Conservation (phyloP, 1,140 invertebrate species). For the Nasonia vitripennis region DNA sequence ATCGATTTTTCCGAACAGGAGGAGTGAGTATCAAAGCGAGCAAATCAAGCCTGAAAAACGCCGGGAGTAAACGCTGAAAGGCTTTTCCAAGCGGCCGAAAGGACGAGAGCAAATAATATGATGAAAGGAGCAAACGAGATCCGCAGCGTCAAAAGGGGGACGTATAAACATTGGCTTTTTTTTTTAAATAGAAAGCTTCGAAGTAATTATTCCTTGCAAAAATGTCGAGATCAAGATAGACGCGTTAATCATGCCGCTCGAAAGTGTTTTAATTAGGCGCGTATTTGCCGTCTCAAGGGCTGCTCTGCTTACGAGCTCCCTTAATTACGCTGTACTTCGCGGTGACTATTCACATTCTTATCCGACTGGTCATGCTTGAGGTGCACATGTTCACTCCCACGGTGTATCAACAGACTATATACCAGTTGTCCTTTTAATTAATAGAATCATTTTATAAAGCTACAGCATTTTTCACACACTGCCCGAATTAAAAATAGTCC, state of each 20-base stretch:
- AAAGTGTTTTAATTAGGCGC: not conserved
- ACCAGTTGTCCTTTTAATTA: not conserved
- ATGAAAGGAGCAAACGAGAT: conserved; percentile 17
- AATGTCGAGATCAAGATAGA: not conserved
- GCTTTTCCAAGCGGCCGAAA: not conserved
- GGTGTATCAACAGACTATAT: not conserved
- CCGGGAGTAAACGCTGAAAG: conserved; percentile 12
- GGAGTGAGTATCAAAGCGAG: not conserved
- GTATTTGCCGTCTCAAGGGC: not conserved
- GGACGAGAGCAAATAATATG: conserved; percentile 16
- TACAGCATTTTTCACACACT: too few species aligned
- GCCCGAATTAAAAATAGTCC: not conserved
- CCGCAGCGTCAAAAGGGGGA: not conserved
- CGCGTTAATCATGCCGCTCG: not conserved
- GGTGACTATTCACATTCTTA: not conserved
- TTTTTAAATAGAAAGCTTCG: too few species aligned
- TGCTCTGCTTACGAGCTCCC: not conserved
- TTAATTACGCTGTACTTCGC: not conserved
- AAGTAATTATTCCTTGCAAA: conserved; percentile 1
- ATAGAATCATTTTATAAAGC: not conserved
- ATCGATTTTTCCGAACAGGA: not conserved
- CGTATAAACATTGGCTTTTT: not conserved
- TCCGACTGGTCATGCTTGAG: not conserved
- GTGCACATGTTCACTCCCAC: not conserved
- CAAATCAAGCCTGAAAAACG: conserved; percentile 34